Evolutionary conservation across 2,797 vertebrate species (phyloP).

Genomic region (Tolypeutes matacus): DNA sequence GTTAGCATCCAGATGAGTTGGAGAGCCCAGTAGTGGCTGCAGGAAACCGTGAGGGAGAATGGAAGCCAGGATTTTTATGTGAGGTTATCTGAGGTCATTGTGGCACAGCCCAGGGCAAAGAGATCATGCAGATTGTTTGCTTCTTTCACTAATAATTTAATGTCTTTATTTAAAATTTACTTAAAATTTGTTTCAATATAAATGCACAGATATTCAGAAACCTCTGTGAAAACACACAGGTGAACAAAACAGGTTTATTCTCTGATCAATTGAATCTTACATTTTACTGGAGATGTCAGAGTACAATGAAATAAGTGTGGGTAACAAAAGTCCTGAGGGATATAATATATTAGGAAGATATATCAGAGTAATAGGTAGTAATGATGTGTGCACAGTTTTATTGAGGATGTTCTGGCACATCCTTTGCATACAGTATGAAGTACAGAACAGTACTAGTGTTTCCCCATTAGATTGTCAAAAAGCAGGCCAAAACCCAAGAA

Average conservation of each 20-base stretch:
- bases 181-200: not conserved
- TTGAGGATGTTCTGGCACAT: rapidly evolving
- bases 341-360: too few relatives aligned
- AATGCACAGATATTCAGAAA: not conserved
- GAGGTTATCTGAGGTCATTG: too few relatives aligned
- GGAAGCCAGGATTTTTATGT: not conserved
- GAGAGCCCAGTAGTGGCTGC: rapidly evolving
- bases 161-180: not conserved
- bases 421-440: not conserved
- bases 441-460: not conserved
- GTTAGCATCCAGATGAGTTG: too few relatives aligned
- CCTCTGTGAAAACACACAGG: not conserved
- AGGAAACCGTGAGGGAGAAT: not conserved
- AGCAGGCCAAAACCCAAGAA: not conserved
- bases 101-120: too few relatives aligned
- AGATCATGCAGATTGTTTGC: too few relatives aligned
- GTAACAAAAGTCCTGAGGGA: rapidly evolving
- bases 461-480: not conserved
- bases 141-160: too few relatives aligned
- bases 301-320: not conserved
- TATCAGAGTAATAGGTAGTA: not conserved
- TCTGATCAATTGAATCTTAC: not conserved
- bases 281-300: not conserved
- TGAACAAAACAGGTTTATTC: too few relatives aligned
- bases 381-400: not conserved